Evolutionary conservation across 2,113 vertebrate species (phyloP).

Genomic region (Psilopsiagon aymara): DNA sequence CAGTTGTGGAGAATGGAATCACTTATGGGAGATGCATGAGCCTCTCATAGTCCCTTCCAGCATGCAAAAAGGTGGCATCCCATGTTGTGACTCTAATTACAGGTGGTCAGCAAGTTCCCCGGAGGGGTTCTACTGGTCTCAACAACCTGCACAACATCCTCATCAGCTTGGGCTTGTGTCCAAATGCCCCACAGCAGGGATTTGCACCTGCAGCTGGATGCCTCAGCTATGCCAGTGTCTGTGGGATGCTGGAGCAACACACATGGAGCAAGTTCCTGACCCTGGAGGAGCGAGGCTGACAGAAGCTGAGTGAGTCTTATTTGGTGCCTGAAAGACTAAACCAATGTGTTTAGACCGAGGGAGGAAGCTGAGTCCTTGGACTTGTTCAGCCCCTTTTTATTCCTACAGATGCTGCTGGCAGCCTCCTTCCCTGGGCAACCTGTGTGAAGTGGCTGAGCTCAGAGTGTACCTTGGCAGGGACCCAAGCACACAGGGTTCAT

Average conservation of each 20-base stretch:
- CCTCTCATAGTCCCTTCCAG: background rate
- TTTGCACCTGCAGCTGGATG: background rate
- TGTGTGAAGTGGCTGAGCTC: background rate
- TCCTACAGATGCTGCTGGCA: rapidly evolving
- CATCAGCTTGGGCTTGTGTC: background rate
- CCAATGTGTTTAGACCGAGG: background rate
- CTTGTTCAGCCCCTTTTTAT: background rate
- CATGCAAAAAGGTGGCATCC: background rate
- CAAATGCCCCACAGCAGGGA: rapidly evolving
- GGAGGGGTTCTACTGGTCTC: background rate
- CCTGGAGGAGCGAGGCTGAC: background rate
- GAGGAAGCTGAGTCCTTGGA: background rate
- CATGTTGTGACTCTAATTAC: background rate
- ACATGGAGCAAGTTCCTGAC: background rate
- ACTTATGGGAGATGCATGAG: background rate
- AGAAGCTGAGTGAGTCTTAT: rapidly evolving
- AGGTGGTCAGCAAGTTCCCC: background rate
- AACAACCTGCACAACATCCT: rapidly evolving
- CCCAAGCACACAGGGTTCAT: background rate
- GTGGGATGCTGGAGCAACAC: background rate
- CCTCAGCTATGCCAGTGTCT: background rate
- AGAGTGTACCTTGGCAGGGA: background rate
- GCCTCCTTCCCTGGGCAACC: background rate
- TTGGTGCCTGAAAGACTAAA: background rate
- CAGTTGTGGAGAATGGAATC: background rate